Base-by-base conservation (phyloP, 2,113 vertebrate species). In the Sisor rabdophorus region DNA sequence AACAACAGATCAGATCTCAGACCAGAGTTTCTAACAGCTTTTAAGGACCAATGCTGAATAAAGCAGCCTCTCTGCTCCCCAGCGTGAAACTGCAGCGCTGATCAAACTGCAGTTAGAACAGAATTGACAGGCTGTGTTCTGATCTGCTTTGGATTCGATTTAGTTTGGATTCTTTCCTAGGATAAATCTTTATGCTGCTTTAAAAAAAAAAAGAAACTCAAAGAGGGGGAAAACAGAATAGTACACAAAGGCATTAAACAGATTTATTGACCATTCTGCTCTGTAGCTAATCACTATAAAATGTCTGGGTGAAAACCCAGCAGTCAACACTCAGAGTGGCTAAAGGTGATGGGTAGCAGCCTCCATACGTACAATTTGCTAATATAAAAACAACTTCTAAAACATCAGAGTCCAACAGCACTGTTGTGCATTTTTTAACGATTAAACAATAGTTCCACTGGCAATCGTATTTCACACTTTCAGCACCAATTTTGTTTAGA, bases 1-100 rank as follows among this genome's bases (percentile, higher is more conserved):
- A 63, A 82, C 73, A 12, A 77, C 63, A 26, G 75, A 83, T 82
- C 72, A 82, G 80, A 85, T 81, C 81, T 64, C 67, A 13, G 67
- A 67, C 80, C 47, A 85, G 76, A 63, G 81, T 83, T 80, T 80
- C 78, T 84, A 81, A 82, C 71, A 82, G 85, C 82, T 85, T 84
- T 84, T 48, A 81, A 74, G 40, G 44, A 59, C 64, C 36, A 8
- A 20, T 15, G 71, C 73, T 40, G 63, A 77, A 76, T 78, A 85
- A 84, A 81, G 79, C 58, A 54, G 70, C 81, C 15, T 68, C 55
- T 10, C 28, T 61, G 50, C 71, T 73, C 73, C 72, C 48, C 73
- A 59, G 80, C 53, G 24, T 63, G 69, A 78, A 3, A 26, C 32
- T 11, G 70, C 55, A 70, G 82, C 78, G 71, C 47, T 75, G 81